Evolutionary conservation across 2,888 invertebrate genomes (phyloP).

Genomic region (Graphium colonna): DNA sequence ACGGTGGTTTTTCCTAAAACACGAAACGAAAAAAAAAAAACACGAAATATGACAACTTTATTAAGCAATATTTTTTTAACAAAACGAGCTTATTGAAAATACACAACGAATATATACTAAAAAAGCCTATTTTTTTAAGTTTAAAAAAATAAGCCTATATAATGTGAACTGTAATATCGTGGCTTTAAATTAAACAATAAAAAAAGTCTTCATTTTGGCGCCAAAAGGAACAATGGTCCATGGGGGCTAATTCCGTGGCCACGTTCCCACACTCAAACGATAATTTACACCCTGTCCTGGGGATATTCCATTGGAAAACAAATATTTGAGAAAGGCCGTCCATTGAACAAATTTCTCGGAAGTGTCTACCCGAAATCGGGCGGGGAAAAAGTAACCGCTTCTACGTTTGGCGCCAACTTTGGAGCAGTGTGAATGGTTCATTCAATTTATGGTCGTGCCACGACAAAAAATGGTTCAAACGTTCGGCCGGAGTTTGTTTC

Average conservation of each 20-base stretch:
- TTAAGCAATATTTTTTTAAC: too few relatives aligned
- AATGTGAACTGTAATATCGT: too few relatives aligned
- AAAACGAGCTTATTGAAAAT: too few relatives aligned
- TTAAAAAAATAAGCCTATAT: too few relatives aligned
- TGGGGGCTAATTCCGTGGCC: not conserved
- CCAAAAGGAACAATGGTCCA: too few relatives aligned
- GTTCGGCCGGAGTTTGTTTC: constrained; percentile 1
- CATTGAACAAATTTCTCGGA: constrained; percentile 41
- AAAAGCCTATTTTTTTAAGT: too few relatives aligned
- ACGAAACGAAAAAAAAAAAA: too few relatives aligned
- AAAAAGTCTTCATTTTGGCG: not conserved
- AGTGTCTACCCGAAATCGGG: constrained; percentile 34
- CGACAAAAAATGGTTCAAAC: constrained; percentile 20
- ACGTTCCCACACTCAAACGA: constrained; percentile 15
- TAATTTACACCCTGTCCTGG: constrained; percentile 13
- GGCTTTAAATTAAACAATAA: too few relatives aligned
- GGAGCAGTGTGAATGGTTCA: constrained; percentile 34
- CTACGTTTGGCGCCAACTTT: constrained; percentile 24
- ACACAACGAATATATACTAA: too few relatives aligned
- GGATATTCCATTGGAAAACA: constrained; percentile 26
- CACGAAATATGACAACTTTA: too few relatives aligned
- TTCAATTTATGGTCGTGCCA: constrained; percentile 22
- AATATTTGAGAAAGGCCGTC: constrained; percentile 25
- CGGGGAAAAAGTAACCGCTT: constrained; percentile 19
- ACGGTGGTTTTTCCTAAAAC: too few relatives aligned